Conservation (phyloP, 1,140 invertebrate species). For the Galendromus occidentalis region DNA sequence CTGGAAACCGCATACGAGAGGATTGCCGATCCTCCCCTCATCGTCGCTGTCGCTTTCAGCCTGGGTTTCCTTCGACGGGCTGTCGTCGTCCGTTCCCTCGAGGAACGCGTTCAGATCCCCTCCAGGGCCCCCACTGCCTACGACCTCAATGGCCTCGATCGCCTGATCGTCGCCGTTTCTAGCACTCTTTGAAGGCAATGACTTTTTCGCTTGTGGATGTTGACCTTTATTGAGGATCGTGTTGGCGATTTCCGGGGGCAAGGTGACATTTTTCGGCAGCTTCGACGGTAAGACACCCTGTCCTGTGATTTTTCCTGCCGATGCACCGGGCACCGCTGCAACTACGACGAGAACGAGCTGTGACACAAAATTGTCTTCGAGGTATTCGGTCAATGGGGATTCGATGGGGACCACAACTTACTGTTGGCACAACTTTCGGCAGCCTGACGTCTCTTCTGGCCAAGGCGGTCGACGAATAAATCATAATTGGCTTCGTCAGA, state of each 20-base stretch:
- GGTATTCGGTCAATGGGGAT: too few species aligned
- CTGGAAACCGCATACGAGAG: conserved; percentile 61
- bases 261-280: neutral
- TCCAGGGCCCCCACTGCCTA: neutral
- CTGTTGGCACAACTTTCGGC: conserved; percentile 35
- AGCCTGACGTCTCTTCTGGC: conserved; percentile 44
- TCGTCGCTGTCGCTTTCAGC: conserved; percentile 38
- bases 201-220: neutral
- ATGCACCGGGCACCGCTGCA: conserved; percentile 12
- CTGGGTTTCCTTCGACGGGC: neutral
- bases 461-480: conserved; percentile 38
- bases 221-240: conserved; percentile 2
- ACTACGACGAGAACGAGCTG: neutral
- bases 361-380: too few species aligned
- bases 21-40: conserved; percentile 46
- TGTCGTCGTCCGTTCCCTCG: neutral
- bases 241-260: neutral
- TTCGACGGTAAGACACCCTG: neutral
- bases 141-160: neutral
- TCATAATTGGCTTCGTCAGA: conserved; percentile 80
- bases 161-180: neutral
- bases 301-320: conserved; percentile 11
- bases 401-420: neutral
- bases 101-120: neutral
- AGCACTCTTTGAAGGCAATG: neutral